These are phyloP conservation scores for Mycteria americana DNA, from an alignment of 2,797 vertebrate species.

Conservation along the genomic window DNA sequence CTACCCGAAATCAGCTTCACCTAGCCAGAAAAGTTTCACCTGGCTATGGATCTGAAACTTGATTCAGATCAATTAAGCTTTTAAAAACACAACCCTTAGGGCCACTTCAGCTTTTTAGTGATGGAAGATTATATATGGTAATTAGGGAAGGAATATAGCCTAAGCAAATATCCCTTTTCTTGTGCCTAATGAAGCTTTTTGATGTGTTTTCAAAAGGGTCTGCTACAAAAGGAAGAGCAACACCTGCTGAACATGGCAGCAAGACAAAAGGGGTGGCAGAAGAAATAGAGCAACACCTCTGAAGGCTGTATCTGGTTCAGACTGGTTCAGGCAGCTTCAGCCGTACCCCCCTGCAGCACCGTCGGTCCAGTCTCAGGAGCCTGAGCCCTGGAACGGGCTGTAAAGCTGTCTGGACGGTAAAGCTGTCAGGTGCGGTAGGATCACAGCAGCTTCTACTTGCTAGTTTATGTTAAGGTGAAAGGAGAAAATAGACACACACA, in stretches of 20 bases:
- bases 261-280: background rate
- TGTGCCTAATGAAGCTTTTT: background rate
- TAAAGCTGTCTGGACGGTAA: background rate
- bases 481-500: background rate
- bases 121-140: background rate
- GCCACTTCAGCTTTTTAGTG: background rate
- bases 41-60: background rate
- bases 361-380: background rate
- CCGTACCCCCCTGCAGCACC: background rate
- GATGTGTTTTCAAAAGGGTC: background rate
- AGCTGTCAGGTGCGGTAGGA: conserved; percentile 10
- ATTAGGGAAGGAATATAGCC: background rate
- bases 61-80: background rate
- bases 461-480: conserved; percentile 13
- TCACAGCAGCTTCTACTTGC: background rate
- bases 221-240: background rate
- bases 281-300: background rate
- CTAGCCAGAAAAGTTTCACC: background rate
- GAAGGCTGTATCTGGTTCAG: background rate
- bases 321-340: background rate
- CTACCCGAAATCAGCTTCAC: background rate
- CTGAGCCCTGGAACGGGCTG: background rate
- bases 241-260: background rate
- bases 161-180: background rate
- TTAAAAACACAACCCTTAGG: background rate